A percentile compares a stretch with the other conserved stretches of the same genome.
Conservation (phyloP, 1,140 invertebrate species). For the Caenorhabditis inopinata region DNA sequence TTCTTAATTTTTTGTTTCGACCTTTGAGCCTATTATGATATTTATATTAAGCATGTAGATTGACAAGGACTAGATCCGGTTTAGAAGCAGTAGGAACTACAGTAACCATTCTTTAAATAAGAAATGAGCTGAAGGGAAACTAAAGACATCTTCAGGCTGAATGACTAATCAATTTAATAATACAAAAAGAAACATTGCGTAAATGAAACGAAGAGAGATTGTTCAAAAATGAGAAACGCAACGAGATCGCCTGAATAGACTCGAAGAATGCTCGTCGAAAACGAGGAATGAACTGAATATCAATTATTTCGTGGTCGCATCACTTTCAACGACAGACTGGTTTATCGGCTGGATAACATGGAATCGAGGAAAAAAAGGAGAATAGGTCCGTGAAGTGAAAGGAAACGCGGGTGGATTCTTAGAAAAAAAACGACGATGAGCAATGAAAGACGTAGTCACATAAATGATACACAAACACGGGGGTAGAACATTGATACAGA, state of each 20-base stretch:
- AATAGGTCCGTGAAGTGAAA: neutral
- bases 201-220: neutral
- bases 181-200: slow-evolving; percentile 22
- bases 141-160: slow-evolving; percentile 1
- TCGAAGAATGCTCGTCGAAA: neutral
- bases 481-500: too few relatives aligned
- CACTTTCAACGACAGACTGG: neutral
- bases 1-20: too few relatives aligned
- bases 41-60: too few relatives aligned
- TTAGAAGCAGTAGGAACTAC: neutral
- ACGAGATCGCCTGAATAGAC: slow-evolving; percentile 24
- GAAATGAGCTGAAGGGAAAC: neutral
- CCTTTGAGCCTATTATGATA: too few relatives aligned
- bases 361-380: neutral
- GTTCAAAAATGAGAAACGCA: neutral
- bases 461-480: too few relatives aligned
- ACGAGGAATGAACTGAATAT: slow-evolving; percentile 18
- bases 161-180: slow-evolving; percentile 35
- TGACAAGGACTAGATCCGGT: too few relatives aligned
- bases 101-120: neutral
- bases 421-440: neutral
- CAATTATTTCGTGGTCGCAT: slow-evolving; percentile 13
- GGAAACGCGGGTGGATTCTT: neutral
- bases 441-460: too few relatives aligned
- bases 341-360: neutral